Percentiles rank a stretch among this genome's conserved stretches.
Conservation (phyloP, 2,113 vertebrate genomes). For the Lathamus discolor region DNA sequence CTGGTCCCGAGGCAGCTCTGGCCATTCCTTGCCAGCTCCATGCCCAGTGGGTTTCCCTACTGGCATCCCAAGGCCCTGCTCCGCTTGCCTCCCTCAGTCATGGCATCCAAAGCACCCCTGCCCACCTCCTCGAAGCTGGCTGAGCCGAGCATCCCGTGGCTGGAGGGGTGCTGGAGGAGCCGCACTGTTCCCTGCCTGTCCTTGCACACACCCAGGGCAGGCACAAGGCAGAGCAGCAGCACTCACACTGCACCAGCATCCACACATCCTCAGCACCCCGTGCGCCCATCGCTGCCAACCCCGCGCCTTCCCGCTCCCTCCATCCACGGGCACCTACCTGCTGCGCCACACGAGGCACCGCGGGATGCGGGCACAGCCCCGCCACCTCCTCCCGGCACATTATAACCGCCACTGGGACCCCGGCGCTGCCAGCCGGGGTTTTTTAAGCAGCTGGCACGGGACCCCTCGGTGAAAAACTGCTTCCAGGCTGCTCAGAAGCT, state of each 20-base stretch:
- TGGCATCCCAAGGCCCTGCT: accelerated
- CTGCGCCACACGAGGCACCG: background rate
- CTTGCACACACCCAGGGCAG: background rate
- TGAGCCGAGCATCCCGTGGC: background rate
- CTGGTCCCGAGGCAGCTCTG: accelerated
- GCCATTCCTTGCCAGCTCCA: accelerated
- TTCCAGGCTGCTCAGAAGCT: slow-evolving; percentile 67
- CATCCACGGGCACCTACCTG: background rate
- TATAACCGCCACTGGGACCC: slow-evolving; percentile 10
- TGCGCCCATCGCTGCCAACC: background rate
- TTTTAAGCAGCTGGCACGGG: slow-evolving; percentile 69
- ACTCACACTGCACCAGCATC: background rate
- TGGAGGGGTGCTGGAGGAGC: background rate
- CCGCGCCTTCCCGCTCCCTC: accelerated
- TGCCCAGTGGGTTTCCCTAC: background rate
- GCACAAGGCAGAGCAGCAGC: background rate
- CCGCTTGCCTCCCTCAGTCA: accelerated
- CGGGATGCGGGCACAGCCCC: background rate
- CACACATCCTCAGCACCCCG: accelerated
- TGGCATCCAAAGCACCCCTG: background rate
- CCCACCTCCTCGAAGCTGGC: accelerated
- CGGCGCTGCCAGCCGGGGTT: background rate
- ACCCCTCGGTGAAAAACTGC: slow-evolving; percentile 51
- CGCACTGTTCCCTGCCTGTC: accelerated
- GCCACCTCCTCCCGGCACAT: slow-evolving; percentile 36